These are phyloP conservation scores for Microdon myrmicae DNA, from an alignment of 2,888 invertebrate genomes.

Conservation along the genomic window DNA sequence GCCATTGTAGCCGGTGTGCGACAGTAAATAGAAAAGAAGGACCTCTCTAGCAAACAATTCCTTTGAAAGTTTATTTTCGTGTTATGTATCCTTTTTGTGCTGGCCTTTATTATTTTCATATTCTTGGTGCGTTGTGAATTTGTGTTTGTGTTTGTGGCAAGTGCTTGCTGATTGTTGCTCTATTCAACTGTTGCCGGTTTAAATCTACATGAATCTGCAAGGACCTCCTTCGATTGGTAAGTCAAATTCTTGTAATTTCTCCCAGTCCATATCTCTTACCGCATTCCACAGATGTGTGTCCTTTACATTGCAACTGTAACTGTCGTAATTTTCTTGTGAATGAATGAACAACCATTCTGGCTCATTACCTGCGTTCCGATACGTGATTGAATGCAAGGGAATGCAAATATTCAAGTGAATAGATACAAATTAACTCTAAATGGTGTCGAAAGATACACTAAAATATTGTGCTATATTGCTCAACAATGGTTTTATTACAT, in stretches of 20 bases:
- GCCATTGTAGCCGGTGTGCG: background rate
- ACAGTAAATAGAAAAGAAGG: constrained; percentile 10
- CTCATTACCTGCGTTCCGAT: constrained; percentile 48
- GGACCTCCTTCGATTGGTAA: constrained; percentile 44
- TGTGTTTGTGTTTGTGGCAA: constrained; percentile 20
- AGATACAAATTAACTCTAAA: too few relatives aligned
- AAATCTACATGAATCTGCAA: constrained; percentile 25
- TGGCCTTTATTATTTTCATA: constrained; percentile 1
- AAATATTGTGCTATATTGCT: too few relatives aligned
- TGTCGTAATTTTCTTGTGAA: constrained; percentile 32
- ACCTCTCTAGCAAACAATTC: too few relatives aligned
- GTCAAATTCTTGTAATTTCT: constrained; percentile 13
- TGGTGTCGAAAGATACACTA: too few relatives aligned
- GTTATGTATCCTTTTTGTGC: constrained; percentile 4
- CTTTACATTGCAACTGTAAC: background rate
- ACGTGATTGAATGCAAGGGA: constrained; percentile 42
- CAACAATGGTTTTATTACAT: too few relatives aligned
- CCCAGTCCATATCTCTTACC: background rate
- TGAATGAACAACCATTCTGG: constrained; percentile 40
- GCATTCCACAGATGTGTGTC: background rate
- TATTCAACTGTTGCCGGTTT: constrained; percentile 46
- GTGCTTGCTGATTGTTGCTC: constrained; percentile 6
- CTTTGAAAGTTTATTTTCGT: constrained; percentile 4
- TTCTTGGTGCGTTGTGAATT: constrained; percentile 1
- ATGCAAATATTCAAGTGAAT: constrained; percentile 48